Percentiles rank a stretch among this genome's conserved stretches.
These are phyloP conservation scores for Nesoenas mayeri DNA, from an alignment of 2,113 vertebrate genomes.

Conservation along the genomic window DNA sequence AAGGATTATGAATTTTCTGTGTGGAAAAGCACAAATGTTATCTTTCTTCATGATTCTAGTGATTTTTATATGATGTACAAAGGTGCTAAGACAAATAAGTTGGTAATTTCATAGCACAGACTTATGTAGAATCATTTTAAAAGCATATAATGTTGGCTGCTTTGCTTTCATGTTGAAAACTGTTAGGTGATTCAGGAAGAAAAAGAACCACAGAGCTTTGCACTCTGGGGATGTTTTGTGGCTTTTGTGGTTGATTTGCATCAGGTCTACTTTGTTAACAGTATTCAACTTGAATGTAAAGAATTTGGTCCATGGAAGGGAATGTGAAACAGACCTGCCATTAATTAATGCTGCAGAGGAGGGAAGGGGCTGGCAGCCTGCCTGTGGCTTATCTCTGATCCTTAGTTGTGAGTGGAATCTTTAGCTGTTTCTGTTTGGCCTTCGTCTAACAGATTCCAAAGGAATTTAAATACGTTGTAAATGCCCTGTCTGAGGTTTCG, in stretches of 20 bases:
- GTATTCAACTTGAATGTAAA: slow-evolving; percentile 37
- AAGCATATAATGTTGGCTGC: neutral
- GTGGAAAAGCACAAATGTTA: neutral
- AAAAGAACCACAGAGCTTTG: neutral
- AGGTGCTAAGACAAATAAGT: neutral
- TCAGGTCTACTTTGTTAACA: slow-evolving; percentile 43
- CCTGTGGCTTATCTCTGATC: slow-evolving; percentile 24
- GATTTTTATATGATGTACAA: neutral
- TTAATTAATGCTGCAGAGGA: slow-evolving; percentile 50
- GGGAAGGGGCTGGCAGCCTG: slow-evolving; percentile 13
- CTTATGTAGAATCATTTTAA: neutral
- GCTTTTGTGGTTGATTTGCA: slow-evolving; percentile 23
- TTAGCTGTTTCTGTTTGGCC: slow-evolving; percentile 12
- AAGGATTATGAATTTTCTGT: neutral
- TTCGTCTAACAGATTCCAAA: neutral
- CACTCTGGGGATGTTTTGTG: neutral
- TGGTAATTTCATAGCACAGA: neutral
- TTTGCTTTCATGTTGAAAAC: neutral
- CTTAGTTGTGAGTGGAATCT: slow-evolving; percentile 16
- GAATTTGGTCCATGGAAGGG: slow-evolving; percentile 51
- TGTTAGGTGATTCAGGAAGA: neutral
- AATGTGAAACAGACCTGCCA: neutral
- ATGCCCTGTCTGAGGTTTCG: neutral
- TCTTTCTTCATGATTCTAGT: neutral
- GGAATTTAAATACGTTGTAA: slow-evolving; percentile 35